A percentile compares a stretch with the other conserved stretches of the same genome.
Conservation (phyloP, 1,140 invertebrate genomes). For the Prorops nasuta region DNA sequence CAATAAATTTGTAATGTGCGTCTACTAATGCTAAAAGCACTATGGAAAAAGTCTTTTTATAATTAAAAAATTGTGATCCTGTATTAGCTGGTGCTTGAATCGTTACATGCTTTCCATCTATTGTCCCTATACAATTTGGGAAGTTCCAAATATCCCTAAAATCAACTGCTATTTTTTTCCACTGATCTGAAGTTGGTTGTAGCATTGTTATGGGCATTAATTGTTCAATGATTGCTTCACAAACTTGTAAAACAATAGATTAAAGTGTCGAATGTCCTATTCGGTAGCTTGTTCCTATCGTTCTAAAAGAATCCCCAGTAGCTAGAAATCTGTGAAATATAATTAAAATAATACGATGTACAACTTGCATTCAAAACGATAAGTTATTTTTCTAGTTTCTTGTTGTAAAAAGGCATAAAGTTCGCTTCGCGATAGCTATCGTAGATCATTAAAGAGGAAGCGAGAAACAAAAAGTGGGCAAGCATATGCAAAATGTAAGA, state of each 20-base stretch:
- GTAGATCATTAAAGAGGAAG: neutral
- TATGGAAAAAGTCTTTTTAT: conserved; percentile 21
- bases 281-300: conserved; percentile 19
- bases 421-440: neutral
- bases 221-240: conserved; percentile 16
- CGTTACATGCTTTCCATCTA: conserved; percentile 48
- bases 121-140: conserved; percentile 46
- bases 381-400: neutral
- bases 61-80: neutral
- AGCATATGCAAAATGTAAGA: neutral
- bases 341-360: no score
- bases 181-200: conserved; percentile 24
- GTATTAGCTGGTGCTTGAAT: neutral
- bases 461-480: neutral
- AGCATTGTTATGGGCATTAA: conserved; percentile 19
- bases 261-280: conserved; percentile 24
- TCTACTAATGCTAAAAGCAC: conserved; percentile 42
- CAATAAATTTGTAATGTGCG: conserved; percentile 37
- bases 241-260: conserved; percentile 21
- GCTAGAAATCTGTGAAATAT: neutral
- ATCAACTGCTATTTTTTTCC: conserved; percentile 20
- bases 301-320: conserved; percentile 4
- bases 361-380: no score
- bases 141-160: conserved; percentile 46
- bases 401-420: neutral